A percentile compares a stretch with the other conserved stretches of the same genome.
Conservation (phyloP, 2,797 vertebrate genomes). For the Botia kubotai region DNA sequence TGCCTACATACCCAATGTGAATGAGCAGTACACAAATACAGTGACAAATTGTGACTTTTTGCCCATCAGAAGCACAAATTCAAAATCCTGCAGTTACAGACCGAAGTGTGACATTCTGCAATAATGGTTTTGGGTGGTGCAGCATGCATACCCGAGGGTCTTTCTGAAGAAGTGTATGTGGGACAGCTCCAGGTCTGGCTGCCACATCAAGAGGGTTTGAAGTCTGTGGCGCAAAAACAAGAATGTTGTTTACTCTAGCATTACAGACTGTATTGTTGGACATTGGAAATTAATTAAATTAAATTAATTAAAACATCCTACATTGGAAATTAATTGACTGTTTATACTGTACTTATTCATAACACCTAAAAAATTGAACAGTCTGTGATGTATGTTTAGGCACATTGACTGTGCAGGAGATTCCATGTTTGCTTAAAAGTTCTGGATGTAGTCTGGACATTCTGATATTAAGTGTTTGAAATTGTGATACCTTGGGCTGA, state of each 20-base stretch:
- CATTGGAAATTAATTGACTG: no score
- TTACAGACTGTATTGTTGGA: no score
- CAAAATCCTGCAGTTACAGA: constrained; percentile 21
- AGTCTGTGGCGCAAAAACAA: constrained; percentile 77
- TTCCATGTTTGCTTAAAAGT: background rate
- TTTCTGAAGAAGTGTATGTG: constrained; percentile 94
- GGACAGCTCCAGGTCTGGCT: constrained; percentile 90
- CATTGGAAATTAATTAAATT: no score
- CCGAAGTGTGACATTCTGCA: background rate
- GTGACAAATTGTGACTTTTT: constrained; percentile 33
- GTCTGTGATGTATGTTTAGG: background rate
- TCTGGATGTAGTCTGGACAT: constrained; percentile 29
- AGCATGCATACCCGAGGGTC: constrained; percentile 88
- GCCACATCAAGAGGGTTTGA: constrained; percentile 95
- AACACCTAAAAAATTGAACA: no score
- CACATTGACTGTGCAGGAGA: background rate
- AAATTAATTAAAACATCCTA: no score
- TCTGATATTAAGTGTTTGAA: constrained; percentile 43
- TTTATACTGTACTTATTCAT: no score
- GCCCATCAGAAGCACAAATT: background rate
- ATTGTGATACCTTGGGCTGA: constrained; percentile 89
- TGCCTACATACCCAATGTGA: constrained; percentile 58
- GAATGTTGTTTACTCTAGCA: no score
- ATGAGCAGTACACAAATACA: constrained; percentile 60
- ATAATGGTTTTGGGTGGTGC: constrained; percentile 40